phyloP scores from a whole-genome alignment of 2,888 invertebrate species.

The Drosophila siamana region DNA sequence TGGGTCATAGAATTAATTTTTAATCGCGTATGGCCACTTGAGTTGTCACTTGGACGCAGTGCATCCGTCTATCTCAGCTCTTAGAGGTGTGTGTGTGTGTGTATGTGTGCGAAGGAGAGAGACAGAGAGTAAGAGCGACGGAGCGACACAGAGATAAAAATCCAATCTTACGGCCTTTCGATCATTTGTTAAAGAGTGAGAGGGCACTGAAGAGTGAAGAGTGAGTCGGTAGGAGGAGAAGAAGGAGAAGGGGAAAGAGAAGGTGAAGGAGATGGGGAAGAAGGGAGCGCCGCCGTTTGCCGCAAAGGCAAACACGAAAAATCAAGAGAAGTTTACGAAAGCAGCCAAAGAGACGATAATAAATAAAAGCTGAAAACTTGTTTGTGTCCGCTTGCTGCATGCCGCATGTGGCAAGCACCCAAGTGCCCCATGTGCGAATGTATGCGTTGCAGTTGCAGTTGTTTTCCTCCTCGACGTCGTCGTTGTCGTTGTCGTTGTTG shows the following conservation, averaged over 20 bases:
- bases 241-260: slow-evolving; percentile 3
- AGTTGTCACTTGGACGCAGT: slow-evolving; percentile 66
- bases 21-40: slow-evolving; percentile 80
- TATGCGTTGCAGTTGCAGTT: slow-evolving; percentile 39
- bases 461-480: slow-evolving; percentile 25
- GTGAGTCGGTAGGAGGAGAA: slow-evolving; percentile 7
- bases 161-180: slow-evolving; percentile 71
- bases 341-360: slow-evolving; percentile 42
- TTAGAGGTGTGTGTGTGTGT: background rate
- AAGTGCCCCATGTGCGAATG: slow-evolving; percentile 49
- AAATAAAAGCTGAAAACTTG: slow-evolving; percentile 68
- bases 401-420: slow-evolving; percentile 14
- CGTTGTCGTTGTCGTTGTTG: slow-evolving; percentile 29
- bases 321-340: slow-evolving; percentile 38
- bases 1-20: slow-evolving; percentile 77
- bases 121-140: background rate
- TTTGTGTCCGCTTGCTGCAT: slow-evolving; percentile 60
- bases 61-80: slow-evolving; percentile 38
- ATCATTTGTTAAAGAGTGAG: slow-evolving; percentile 68
- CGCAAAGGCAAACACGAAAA: slow-evolving; percentile 24
- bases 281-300: slow-evolving; percentile 10
- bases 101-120: too few relatives aligned
- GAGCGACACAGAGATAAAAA: slow-evolving; percentile 73
- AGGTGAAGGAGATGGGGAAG: slow-evolving; percentile 2
- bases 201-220: slow-evolving; percentile 2